Percentiles rank a stretch among this genome's conserved stretches.
Conservation (phyloP, 2,113 vertebrate species). For the Perca fluviatilis region DNA sequence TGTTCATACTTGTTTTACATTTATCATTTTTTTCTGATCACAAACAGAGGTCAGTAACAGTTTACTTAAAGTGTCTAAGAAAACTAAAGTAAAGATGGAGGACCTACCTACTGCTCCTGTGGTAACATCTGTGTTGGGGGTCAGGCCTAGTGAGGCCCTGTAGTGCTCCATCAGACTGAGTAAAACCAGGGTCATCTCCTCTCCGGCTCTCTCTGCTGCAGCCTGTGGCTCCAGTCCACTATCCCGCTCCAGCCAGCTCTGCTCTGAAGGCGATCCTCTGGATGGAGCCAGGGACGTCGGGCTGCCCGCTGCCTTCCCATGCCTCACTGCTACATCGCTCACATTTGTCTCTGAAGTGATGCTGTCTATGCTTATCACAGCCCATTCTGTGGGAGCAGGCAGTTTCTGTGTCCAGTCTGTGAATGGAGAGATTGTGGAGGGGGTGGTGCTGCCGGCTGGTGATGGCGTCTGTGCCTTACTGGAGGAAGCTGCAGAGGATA, state of each 20-base stretch:
- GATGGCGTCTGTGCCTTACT: slow-evolving; percentile 56
- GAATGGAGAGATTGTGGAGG: slow-evolving; percentile 33
- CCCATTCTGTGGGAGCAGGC: slow-evolving; percentile 71
- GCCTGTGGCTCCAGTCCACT: slow-evolving; percentile 63
- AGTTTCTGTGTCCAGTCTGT: slow-evolving; percentile 62
- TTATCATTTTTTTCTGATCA: neutral
- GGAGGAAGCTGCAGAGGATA: slow-evolving; percentile 55
- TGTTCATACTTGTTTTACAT: no score
- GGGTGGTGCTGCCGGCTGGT: slow-evolving; percentile 43
- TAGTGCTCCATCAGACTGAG: slow-evolving; percentile 79
- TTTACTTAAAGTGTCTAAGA: neutral
- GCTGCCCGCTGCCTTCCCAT: slow-evolving; percentile 3
- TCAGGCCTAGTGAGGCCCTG: slow-evolving; percentile 64
- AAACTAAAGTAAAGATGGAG: neutral
- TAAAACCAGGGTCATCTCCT: slow-evolving; percentile 74
- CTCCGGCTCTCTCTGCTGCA: slow-evolving; percentile 50
- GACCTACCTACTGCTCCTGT: slow-evolving; percentile 75
- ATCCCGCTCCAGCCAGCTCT: slow-evolving; percentile 73
- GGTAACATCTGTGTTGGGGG: slow-evolving; percentile 57
- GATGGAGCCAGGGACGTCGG: slow-evolving; percentile 19
- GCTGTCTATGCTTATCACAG: slow-evolving; percentile 67
- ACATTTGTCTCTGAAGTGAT: neutral
- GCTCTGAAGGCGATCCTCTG: slow-evolving; percentile 56
- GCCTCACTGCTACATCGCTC: slow-evolving; percentile 36
- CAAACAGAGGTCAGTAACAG: neutral